Conservation (phyloP, 2,888 invertebrate genomes). For the Lasioglossum marginatum region DNA sequence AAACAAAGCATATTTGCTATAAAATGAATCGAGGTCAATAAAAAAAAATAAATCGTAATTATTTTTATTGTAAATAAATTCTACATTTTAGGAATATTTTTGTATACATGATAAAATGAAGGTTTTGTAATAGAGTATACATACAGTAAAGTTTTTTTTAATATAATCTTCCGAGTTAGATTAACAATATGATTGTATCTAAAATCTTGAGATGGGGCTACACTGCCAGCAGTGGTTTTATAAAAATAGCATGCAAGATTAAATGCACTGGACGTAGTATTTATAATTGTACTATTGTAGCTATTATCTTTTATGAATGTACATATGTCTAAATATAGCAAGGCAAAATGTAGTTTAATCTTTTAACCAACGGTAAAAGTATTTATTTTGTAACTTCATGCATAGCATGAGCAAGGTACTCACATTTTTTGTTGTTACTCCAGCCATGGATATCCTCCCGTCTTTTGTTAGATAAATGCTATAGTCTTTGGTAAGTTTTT, state of each 20-base stretch:
- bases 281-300: conserved; percentile 25
- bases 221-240: conserved; percentile 77
- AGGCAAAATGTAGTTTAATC: conserved; percentile 23
- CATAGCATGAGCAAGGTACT: conserved; percentile 96
- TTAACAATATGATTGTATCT: conserved; percentile 11
- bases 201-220: conserved; percentile 25
- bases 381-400: conserved; percentile 94
- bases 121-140: not conserved
- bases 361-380: not conserved
- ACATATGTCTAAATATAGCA: conserved; percentile 26
- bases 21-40: not conserved
- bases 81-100: not conserved
- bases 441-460: conserved; percentile 99
- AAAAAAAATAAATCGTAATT: not conserved
- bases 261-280: conserved; percentile 63
- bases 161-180: not conserved
- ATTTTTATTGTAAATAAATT: not conserved
- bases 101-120: not conserved
- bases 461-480: conserved; percentile 98
- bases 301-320: conserved; percentile 27
- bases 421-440: conserved; percentile 97
- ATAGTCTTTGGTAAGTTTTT: conserved; percentile 94
- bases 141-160: not conserved
- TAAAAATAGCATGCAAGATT: conserved; percentile 72
- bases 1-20: not conserved